Conservation (phyloP, 1,140 invertebrate species). For the Gonatopus flavifemur region DNA sequence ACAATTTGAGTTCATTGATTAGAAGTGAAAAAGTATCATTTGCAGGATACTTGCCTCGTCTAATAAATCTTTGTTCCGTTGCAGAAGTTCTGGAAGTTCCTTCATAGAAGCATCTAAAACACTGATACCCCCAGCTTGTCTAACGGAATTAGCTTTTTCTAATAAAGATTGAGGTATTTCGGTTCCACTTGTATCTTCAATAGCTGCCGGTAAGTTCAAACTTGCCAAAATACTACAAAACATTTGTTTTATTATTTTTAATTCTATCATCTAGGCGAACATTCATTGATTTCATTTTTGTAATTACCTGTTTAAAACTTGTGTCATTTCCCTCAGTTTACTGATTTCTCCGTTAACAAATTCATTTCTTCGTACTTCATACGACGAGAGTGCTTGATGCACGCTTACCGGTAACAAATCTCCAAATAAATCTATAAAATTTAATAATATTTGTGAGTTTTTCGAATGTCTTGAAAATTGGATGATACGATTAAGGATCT, state of each 20-base stretch:
- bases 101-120: slow-evolving; percentile 65
- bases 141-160: slow-evolving; percentile 80
- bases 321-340: slow-evolving; percentile 85
- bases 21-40: not conserved
- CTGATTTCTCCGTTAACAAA: slow-evolving; percentile 76
- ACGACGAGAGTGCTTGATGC: slow-evolving; percentile 85
- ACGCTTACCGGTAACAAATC: slow-evolving; percentile 85
- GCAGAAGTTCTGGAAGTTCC: slow-evolving; percentile 88
- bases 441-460: no score
- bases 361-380: slow-evolving; percentile 81
- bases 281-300: not conserved
- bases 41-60: slow-evolving; percentile 72
- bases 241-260: slow-evolving; percentile 3
- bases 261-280: not conserved
- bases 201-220: slow-evolving; percentile 94
- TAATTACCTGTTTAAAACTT: slow-evolving; percentile 88
- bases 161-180: slow-evolving; percentile 84
- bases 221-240: slow-evolving; percentile 79
- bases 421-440: slow-evolving; percentile 78
- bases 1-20: no score
- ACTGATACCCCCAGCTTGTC: slow-evolving; percentile 69
- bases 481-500: no score
- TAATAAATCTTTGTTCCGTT: slow-evolving; percentile 93
- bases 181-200: slow-evolving; percentile 81
- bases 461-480: no score